Percentiles rank a stretch among this genome's conserved stretches.
Conservation (phyloP, 2,888 invertebrate genomes). For the Sphecodes monilicornis region DNA sequence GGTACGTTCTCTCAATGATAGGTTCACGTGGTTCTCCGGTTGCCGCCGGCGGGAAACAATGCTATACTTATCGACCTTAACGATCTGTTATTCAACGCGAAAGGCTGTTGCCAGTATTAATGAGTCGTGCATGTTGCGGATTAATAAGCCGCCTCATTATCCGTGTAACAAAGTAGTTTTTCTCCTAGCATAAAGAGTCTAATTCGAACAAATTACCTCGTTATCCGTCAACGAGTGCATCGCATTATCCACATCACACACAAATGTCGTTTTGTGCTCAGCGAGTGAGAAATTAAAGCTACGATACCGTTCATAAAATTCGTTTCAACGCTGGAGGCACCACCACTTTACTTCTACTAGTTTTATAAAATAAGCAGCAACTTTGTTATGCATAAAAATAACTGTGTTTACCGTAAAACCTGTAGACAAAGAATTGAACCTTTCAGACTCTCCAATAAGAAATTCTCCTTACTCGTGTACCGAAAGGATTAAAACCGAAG, state of each 20-base stretch:
- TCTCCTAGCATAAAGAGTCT: constrained; percentile 26
- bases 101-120: constrained; percentile 50
- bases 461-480: no score
- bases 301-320: neutral
- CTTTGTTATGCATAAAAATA: no score
- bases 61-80: constrained; percentile 51
- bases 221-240: neutral
- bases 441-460: no score
- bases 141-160: constrained; percentile 45
- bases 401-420: no score
- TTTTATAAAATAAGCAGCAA: no score
- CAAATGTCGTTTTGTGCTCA: neutral
- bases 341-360: no score
- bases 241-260: neutral
- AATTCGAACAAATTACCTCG: constrained; percentile 36
- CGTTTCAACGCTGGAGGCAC: neutral
- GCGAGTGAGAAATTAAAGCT: neutral
- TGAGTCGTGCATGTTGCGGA: constrained; percentile 39
- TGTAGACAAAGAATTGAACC: no score
- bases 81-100: constrained; percentile 56
- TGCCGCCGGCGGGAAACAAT: constrained; percentile 48
- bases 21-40: constrained; percentile 43
- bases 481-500: no score
- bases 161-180: constrained; percentile 20
- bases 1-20: constrained; percentile 45